These are phyloP conservation scores for Hormaphis cornu DNA, from an alignment of 1,140 invertebrate genomes.

Conservation along the genomic window DNA sequence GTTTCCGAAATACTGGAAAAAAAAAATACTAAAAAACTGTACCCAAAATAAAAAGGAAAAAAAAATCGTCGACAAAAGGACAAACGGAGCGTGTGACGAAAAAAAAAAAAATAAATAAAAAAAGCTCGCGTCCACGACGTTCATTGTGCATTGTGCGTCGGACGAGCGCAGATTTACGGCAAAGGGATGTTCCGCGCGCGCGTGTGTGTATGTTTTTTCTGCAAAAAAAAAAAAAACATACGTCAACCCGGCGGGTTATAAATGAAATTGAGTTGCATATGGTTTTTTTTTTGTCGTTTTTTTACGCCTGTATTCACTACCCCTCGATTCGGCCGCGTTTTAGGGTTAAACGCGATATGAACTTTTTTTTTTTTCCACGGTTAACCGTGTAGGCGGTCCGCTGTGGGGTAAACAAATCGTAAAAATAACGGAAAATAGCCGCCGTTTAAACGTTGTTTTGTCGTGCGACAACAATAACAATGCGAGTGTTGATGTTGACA, in stretches of 20 bases:
- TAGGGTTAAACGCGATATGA: no score
- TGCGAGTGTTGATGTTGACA: no score
- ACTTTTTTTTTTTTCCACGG: slow-evolving; percentile 19
- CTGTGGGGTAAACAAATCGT: slow-evolving; percentile 28
- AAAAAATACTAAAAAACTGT: no score
- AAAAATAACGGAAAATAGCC: slow-evolving; percentile 30
- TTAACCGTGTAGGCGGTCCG: slow-evolving; percentile 25
- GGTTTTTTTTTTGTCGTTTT: no score
- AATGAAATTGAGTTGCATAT: no score
- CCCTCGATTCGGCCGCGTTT: no score
- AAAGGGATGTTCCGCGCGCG: slow-evolving; percentile 20
- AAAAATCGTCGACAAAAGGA: slow-evolving; percentile 26
- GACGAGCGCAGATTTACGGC: slow-evolving; percentile 28
- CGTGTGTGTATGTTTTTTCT: no score
- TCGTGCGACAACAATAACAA: no score
- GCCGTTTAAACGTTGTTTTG: slow-evolving; percentile 9
- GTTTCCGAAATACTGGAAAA: slow-evolving; percentile 30
- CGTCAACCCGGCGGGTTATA: no score
- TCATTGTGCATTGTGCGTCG: slow-evolving; percentile 14
- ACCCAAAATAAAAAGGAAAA: no score
- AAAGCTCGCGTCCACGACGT: slow-evolving; percentile 17
- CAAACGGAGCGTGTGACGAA: slow-evolving; percentile 25
- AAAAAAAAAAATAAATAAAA: slow-evolving; percentile 10
- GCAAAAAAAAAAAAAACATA: no score
- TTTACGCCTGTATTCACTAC: no score